Base-by-base conservation (phyloP, 2,888 invertebrate species). In the Netelia inedita region DNA sequence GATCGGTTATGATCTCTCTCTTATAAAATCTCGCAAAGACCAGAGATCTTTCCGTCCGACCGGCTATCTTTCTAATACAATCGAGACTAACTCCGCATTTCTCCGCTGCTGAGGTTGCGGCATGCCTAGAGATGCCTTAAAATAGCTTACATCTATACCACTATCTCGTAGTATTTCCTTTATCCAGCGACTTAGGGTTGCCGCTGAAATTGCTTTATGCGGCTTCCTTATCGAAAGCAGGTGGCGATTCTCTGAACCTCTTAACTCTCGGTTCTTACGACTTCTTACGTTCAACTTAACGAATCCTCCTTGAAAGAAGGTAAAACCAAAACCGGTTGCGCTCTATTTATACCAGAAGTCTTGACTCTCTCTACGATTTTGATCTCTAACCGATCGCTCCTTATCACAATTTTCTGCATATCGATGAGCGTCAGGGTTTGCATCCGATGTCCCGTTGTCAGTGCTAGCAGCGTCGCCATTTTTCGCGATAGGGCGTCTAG, bases 41-140 rank as follows among this genome's bases (percentile, higher is more conserved):
- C 21, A 43, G 21, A 10, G 75, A 83, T 5, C 63, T 53, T 16
- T 75, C 68, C 21, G 83, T 83, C 53, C 63, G 55, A 11, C 78
- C 69, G 14, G 75, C 80, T 3, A 69, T 73, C 19, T 69, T 79
- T 2, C 50, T 23, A 19, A 79, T 82, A 14, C 66, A 53, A 41
- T 83, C 75, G 0, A 85, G 10, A 46, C 35, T 66, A 46, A 76
- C 41, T 0, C 73, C 68, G 11, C 63, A 61, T 71, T 68, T 75
- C 10, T 68, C 11, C 19, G 75, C 66, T 43, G 71, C 23, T n/a
- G 82, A 86, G 2, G 83, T 86, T 9, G 79, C 35, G 10, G 83
- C 83, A 35, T 83, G 75, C 16, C 84, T 69, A 19, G 79, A 82
- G 11, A 78, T 0, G 81, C 85, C 16, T 53, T 46, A 71, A 86